Percentiles rank a stretch among this genome's conserved stretches.
phyloP scores from a whole-genome alignment of 2,113 vertebrate species.

The Ciconia stormi region DNA sequence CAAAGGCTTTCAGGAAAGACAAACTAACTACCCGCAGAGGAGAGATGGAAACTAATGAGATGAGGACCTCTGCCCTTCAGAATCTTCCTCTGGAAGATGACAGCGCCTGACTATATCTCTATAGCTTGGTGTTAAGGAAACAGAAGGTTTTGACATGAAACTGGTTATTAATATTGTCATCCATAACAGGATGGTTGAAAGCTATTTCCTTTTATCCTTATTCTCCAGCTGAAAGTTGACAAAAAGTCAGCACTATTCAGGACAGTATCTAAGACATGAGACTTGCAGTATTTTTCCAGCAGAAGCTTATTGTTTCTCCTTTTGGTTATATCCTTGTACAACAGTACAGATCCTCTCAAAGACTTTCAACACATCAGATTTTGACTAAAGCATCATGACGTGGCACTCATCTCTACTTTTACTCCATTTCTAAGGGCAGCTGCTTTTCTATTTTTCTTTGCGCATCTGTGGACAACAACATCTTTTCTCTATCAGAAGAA shows the following conservation, averaged over 20 bases:
- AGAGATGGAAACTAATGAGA: not conserved
- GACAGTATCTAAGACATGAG: not conserved
- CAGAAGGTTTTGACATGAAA: not conserved
- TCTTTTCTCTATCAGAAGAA: slow-evolving; percentile 59
- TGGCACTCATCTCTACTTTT: slow-evolving; percentile 25
- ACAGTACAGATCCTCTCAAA: not conserved
- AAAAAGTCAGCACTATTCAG: not conserved
- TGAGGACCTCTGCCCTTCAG: not conserved
- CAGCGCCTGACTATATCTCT: not conserved
- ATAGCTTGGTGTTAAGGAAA: not conserved
- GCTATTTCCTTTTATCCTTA: not conserved
- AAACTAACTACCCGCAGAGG: not conserved
- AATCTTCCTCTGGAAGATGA: not conserved
- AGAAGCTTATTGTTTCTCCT: not conserved
- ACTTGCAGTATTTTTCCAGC: not conserved
- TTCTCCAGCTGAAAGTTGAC: not conserved
- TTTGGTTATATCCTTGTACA: not conserved
- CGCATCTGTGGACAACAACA: slow-evolving; percentile 63
- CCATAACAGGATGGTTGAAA: not conserved
- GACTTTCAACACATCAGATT: slow-evolving; percentile 9
- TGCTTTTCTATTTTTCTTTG: slow-evolving; percentile 65
- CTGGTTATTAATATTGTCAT: not conserved
- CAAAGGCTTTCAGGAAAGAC: not conserved
- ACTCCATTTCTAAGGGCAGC: slow-evolving; percentile 59
- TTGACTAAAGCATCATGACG: slow-evolving; percentile 32